Percentiles rank a stretch among this genome's conserved stretches.
Conservation (phyloP, 2,888 invertebrate species). For the Philaethria dido region DNA sequence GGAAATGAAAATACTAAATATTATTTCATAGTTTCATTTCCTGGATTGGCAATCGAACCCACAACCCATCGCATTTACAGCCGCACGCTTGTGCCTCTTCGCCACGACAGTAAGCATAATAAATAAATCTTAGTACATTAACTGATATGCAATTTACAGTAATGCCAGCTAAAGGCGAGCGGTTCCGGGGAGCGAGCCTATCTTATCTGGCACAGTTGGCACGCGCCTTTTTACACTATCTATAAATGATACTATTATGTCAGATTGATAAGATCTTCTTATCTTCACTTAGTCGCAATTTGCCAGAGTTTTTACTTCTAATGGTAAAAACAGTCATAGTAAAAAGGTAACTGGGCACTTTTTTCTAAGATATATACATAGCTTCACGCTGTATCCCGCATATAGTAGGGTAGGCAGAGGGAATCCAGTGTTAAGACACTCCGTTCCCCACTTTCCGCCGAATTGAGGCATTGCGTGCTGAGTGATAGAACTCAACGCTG, state of each 20-base stretch:
- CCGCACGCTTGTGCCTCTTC: no score
- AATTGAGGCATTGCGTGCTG: no score
- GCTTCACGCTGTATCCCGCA: no score
- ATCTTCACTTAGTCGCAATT: conserved; percentile 26
- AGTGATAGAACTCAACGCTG: no score
- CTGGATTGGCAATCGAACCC: no score
- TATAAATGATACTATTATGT: conserved; percentile 30
- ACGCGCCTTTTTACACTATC: conserved; percentile 33
- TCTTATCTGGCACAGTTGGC: conserved; percentile 37
- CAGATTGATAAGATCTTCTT: conserved; percentile 32
- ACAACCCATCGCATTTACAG: no score
- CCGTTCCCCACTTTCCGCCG: no score
- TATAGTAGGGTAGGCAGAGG: no score
- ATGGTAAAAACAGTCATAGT: not conserved
- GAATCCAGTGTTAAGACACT: no score
- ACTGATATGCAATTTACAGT: not conserved
- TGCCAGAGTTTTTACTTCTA: conserved; percentile 2
- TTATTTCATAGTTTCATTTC: no score
- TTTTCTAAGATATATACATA: not conserved
- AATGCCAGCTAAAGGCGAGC: not conserved
- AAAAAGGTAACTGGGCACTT: not conserved
- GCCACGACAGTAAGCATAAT: not conserved
- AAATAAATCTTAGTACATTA: not conserved
- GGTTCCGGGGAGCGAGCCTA: conserved; percentile 16
- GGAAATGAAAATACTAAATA: not conserved